Evolutionary conservation across 2,888 invertebrate genomes (phyloP), one percentile per base, ranked within the genome.

Genomic region (Microplitis manilae): DNA sequence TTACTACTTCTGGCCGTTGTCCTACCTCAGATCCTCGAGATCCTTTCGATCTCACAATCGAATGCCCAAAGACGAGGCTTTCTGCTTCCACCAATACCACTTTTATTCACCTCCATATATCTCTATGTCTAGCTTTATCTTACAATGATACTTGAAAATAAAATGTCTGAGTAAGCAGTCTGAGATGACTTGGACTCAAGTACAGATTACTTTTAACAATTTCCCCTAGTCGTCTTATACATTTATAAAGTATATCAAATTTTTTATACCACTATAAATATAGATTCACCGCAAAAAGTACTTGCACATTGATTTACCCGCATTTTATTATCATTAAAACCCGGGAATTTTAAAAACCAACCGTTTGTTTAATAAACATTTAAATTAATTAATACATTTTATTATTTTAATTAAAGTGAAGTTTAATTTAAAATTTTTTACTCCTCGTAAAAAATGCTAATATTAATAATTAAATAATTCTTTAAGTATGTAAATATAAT

Each of bases 101-200:
- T 30, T 65, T 65, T 38, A 30, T 65, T 65, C 65, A 8, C 13
- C n/a, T 62, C 30, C 20, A 17, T 62, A 50, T 50, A 50, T 62
- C 62, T 62, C 17, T 13, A 7, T n/a, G 30, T 7, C 65, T 65
- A 30, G 13, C 65, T 20, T 38, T 30, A 65, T 30, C 65, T 65
- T 65, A 65, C 65, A 38, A 38, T 65, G 65, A 65, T 65, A 65
- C 65, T 65, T 65, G 6, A 65, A 13, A 65, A 65, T 65, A 65
- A 30, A 65, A 65, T 20, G 38, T 65, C 65, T 30, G 65, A 65
- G 65, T 65, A 65, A 65, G 65, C 65, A 65, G 65, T 65, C 20
- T 65, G 20, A 38, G 65, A 65, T 65, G 65, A 65, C 65, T 38
- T 30, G 65, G 65, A 65, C 38, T 65, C 65, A 30, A 65, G 62